phyloP scores from a whole-genome alignment of 2,888 invertebrate genomes.

The Drosophila mulleri region DNA sequence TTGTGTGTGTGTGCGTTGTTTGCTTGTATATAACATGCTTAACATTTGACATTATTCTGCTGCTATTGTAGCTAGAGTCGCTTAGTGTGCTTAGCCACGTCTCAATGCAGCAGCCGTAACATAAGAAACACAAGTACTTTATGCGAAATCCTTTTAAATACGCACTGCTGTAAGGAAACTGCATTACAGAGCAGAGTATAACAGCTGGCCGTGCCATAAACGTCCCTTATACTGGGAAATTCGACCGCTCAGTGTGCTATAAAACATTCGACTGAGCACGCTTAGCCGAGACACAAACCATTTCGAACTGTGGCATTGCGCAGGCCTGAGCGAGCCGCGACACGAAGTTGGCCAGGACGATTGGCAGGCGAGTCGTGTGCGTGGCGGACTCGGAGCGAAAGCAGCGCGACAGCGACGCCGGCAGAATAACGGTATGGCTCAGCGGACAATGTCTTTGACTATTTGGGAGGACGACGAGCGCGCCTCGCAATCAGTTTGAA shows the following conservation, averaged over 20 bases:
- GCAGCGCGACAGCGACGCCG: constrained; percentile 65
- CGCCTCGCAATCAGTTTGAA: constrained; percentile 85
- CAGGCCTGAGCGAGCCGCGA: constrained; percentile 59
- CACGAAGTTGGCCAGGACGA: constrained; percentile 29
- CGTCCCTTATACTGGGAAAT: constrained; percentile 42
- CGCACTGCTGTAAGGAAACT: constrained; percentile 11
- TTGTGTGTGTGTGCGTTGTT: not conserved
- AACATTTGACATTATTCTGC: constrained; percentile 18
- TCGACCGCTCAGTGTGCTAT: not conserved
- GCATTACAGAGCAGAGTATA: constrained; percentile 30
- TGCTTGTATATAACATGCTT: constrained; percentile 7
- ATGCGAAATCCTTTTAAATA: constrained; percentile 7
- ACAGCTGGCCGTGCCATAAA: constrained; percentile 46
- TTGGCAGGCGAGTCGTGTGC: constrained; percentile 37
- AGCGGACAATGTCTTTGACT: constrained; percentile 76
- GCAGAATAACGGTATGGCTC: constrained; percentile 72
- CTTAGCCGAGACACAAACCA: constrained; percentile 60
- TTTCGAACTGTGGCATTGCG: constrained; percentile 56
- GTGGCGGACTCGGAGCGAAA: constrained; percentile 55
- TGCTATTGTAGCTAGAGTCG: constrained; percentile 6
- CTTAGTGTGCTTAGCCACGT: not conserved
- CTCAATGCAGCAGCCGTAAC: constrained; percentile 4
- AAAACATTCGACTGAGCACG: not conserved
- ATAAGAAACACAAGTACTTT: constrained; percentile 7
- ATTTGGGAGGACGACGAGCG: constrained; percentile 84